phyloP scores from a whole-genome alignment of 2,797 vertebrate genomes.

The Synaphobranchus kaupii region DNA sequence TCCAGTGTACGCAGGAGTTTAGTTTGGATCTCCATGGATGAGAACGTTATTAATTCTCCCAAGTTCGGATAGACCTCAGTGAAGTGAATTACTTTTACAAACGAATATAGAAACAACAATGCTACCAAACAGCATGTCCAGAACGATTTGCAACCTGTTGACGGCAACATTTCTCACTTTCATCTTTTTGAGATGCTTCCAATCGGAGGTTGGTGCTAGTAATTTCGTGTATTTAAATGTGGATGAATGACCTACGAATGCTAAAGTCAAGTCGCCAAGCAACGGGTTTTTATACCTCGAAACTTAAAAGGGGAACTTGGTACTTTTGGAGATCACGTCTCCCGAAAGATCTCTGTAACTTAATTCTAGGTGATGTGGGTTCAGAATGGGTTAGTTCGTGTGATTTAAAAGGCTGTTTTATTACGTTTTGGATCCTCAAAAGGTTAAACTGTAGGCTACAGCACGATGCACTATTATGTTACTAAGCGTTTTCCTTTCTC shows the following conservation, averaged over 20 bases:
- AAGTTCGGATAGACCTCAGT: not conserved
- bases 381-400: not conserved
- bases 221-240: not conserved
- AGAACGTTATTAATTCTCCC: not conserved
- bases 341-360: not conserved
- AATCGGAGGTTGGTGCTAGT: slow-evolving; percentile 39
- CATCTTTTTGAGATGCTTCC: slow-evolving; percentile 43
- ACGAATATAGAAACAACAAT: not conserved
- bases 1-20: not conserved
- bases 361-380: not conserved
- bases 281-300: not conserved
- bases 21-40: not conserved
- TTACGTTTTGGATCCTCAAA: not conserved
- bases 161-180: slow-evolving; percentile 34
- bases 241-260: not conserved
- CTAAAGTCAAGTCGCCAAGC: not conserved
- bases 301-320: not conserved
- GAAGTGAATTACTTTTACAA: slow-evolving; percentile 25
- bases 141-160: slow-evolving; percentile 22
- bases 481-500: slow-evolving; percentile 29
- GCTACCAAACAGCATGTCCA: slow-evolving; percentile 18
- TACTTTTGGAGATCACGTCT: not conserved
- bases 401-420: not conserved
- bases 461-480: slow-evolving; percentile 10
- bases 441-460: no score